These are phyloP conservation scores for Chironomus striatipennis DNA, from an alignment of 1,140 invertebrate species.

Conservation along the genomic window DNA sequence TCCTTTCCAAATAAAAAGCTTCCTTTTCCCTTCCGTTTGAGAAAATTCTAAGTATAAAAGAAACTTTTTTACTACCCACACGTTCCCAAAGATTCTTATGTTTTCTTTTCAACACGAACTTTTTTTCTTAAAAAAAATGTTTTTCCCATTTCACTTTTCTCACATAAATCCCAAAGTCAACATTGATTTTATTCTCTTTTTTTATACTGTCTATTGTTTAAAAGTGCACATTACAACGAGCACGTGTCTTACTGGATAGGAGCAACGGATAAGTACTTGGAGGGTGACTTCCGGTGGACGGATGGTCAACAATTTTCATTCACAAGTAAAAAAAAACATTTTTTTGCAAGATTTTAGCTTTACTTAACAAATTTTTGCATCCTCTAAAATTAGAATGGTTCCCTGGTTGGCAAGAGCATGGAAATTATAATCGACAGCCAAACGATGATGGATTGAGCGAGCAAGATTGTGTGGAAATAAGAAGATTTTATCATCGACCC, in stretches of 20 bases:
- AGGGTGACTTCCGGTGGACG: slow-evolving; percentile 68
- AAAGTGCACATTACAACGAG: slow-evolving; percentile 52
- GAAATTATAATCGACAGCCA: slow-evolving; percentile 58
- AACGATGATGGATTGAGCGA: slow-evolving; percentile 69
- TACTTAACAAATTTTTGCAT: slow-evolving; percentile 1
- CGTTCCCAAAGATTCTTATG: too few relatives aligned
- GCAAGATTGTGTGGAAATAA: slow-evolving; percentile 69
- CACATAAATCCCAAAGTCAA: too few relatives aligned
- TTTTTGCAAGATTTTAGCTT: too few relatives aligned
- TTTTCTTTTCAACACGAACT: too few relatives aligned
- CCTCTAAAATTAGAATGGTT: slow-evolving; percentile 60
- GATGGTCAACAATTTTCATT: slow-evolving; percentile 62
- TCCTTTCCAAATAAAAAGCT: too few relatives aligned
- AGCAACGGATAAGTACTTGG: slow-evolving; percentile 58
- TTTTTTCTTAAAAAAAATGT: too few relatives aligned
- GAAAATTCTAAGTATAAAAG: too few relatives aligned
- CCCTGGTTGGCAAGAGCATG: slow-evolving; percentile 56
- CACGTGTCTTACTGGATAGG: slow-evolving; percentile 68
- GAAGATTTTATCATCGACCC: slow-evolving; percentile 51
- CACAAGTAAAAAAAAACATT: slow-evolving; percentile 51
- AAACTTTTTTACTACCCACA: too few relatives aligned
- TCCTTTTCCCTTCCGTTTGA: too few relatives aligned
- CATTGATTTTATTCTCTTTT: too few relatives aligned
- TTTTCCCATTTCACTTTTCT: too few relatives aligned
- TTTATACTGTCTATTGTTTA: neutral